Evolutionary conservation across 2,888 invertebrate species (phyloP).

Genomic region (Leucania comma): DNA sequence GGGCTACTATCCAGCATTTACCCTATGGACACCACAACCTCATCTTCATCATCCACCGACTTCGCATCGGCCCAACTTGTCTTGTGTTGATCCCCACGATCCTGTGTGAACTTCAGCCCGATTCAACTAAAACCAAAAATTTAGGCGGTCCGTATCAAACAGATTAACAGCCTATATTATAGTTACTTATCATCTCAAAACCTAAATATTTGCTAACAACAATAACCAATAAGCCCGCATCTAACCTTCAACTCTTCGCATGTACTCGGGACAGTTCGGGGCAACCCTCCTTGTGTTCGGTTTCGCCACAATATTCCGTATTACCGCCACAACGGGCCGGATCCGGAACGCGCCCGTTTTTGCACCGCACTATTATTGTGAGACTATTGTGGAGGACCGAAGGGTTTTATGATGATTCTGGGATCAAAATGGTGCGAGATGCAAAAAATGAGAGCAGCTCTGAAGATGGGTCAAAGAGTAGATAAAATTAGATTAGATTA

Average conservation of each 20-base stretch:
- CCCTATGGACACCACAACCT: too few relatives aligned
- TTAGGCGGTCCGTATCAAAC: too few relatives aligned
- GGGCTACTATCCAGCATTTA: too few relatives aligned
- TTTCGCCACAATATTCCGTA: slow-evolving; percentile 54
- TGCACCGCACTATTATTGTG: slow-evolving; percentile 42
- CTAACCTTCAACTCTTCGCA: slow-evolving; percentile 9
- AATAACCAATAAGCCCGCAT: slow-evolving; percentile 11
- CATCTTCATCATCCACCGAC: too few relatives aligned
- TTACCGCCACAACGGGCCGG: slow-evolving; percentile 43
- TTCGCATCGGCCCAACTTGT: too few relatives aligned
- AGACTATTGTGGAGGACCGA: slow-evolving; percentile 19
- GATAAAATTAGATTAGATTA: neutral
- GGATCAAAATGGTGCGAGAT: slow-evolving; percentile 21
- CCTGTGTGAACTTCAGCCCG: too few relatives aligned
- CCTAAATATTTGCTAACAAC: neutral
- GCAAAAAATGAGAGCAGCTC: slow-evolving; percentile 1
- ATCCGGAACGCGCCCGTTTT: slow-evolving; percentile 49
- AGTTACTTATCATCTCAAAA: neutral
- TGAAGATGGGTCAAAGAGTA: neutral
- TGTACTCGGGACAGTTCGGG: slow-evolving; percentile 7
- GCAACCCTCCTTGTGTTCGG: slow-evolving; percentile 6
- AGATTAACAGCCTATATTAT: too few relatives aligned
- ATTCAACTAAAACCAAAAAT: too few relatives aligned
- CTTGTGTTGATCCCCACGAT: too few relatives aligned
- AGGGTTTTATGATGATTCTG: slow-evolving; percentile 19